These are phyloP conservation scores for Sphyrna mokarran DNA, from an alignment of 2,113 vertebrate genomes.

Conservation along the genomic window DNA sequence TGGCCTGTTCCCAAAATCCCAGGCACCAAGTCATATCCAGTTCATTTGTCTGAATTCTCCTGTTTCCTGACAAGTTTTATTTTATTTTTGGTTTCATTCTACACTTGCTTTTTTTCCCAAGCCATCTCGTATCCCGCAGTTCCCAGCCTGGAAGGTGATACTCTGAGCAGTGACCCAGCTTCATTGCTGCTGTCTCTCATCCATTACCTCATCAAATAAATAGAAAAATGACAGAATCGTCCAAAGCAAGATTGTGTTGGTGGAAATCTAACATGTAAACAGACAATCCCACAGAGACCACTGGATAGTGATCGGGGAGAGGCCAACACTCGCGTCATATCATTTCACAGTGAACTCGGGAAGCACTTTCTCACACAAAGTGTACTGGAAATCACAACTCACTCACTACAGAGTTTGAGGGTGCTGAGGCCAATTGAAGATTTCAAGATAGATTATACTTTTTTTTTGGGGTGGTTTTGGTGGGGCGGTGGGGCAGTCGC, in stretches of 20 bases:
- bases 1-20: not conserved
- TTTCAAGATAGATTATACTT: not conserved
- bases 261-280: not conserved
- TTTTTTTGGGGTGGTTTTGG: not conserved
- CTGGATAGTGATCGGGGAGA: too few relatives aligned
- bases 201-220: not conserved
- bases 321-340: not conserved
- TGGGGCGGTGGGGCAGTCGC: too few relatives aligned
- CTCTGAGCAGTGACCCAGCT: not conserved
- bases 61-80: not conserved
- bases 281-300: not conserved
- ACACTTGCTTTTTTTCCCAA: not conserved
- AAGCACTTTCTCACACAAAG: not conserved
- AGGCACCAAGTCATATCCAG: not conserved
- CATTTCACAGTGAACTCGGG: not conserved
- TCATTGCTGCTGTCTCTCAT: not conserved
- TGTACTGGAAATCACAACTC: not conserved
- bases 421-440: not conserved
- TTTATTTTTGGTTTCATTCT: not conserved
- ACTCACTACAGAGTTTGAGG: not conserved
- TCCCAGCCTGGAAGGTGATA: not conserved
- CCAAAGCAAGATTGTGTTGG: too few relatives aligned
- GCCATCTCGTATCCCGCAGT: not conserved
- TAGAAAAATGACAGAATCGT: not conserved
- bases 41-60: not conserved